phyloP scores from a whole-genome alignment of 1,140 invertebrate genomes.

The Drosophila novamexicana region DNA sequence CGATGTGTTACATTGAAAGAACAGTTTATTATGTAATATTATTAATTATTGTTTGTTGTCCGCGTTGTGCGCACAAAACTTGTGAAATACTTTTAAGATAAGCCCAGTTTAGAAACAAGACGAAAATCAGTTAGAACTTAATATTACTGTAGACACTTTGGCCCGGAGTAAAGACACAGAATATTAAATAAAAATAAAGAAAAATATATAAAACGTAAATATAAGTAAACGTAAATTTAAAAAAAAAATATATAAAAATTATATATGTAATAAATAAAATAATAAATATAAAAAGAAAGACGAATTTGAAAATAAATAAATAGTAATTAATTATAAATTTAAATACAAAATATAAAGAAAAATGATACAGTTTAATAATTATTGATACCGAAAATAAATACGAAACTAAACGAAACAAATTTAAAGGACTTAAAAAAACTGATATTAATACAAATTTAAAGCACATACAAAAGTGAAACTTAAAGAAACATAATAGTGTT shows the following conservation, averaged over 20 bases:
- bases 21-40: constrained; percentile 48
- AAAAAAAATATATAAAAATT: neutral
- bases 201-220: neutral
- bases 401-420: too few species aligned
- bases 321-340: too few species aligned
- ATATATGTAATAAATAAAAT: too few species aligned
- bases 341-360: too few species aligned
- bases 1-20: constrained; percentile 27
- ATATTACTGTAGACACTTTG: neutral
- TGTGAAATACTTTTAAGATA: constrained; percentile 16
- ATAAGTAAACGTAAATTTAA: neutral
- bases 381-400: too few species aligned
- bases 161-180: constrained; percentile 5
- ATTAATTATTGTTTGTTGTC: constrained; percentile 34
- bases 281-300: too few species aligned
- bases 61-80: constrained; percentile 15
- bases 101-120: constrained; percentile 13
- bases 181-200: neutral
- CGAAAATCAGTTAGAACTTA: neutral
- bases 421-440: too few species aligned
- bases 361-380: too few species aligned
- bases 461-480: too few species aligned
- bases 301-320: too few species aligned
- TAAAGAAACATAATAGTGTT: too few species aligned
- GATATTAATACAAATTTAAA: too few species aligned